A percentile compares a stretch with the other conserved stretches of the same genome.
These are phyloP conservation scores for Lobophora halterata DNA, from an alignment of 2,888 invertebrate species.

Conservation along the genomic window DNA sequence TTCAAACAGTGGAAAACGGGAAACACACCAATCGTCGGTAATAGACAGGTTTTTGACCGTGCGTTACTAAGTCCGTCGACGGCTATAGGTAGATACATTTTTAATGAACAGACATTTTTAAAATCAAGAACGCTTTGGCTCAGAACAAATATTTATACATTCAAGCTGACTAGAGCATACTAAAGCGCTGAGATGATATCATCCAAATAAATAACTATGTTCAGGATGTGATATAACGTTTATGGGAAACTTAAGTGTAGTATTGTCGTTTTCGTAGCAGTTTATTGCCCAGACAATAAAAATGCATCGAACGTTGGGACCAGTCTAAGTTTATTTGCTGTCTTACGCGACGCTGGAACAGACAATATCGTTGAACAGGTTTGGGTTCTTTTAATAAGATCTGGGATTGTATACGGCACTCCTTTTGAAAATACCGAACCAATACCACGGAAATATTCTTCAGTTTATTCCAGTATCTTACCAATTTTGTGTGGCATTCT, in stretches of 20 bases:
- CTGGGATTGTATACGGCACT: constrained; percentile 3
- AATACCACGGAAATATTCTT: neutral
- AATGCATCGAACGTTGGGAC: constrained; percentile 70
- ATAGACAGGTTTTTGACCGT: too few relatives aligned
- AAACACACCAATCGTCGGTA: too few relatives aligned
- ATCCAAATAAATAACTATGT: constrained; percentile 61
- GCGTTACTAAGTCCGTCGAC: too few relatives aligned
- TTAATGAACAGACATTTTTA: too few relatives aligned
- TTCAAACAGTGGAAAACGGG: too few relatives aligned
- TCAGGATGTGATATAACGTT: constrained; percentile 68
- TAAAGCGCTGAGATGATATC: constrained; percentile 32
- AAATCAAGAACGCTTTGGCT: too few relatives aligned
- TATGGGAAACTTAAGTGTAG: constrained; percentile 68
- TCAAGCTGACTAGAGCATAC: too few relatives aligned
- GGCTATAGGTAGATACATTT: too few relatives aligned
- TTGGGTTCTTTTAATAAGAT: constrained; percentile 8
- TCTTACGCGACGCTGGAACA: constrained; percentile 35
- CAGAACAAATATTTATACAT: too few relatives aligned
- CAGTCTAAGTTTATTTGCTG: constrained; percentile 50
- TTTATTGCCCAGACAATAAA: constrained; percentile 70
- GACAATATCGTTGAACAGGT: constrained; percentile 21
- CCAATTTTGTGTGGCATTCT: too few relatives aligned
- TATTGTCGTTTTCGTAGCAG: constrained; percentile 64
- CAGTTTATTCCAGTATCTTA: too few relatives aligned
- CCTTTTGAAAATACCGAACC: constrained; percentile 1